Conservation (phyloP, 2,113 vertebrate species). For the Silurus asotus region DNA sequence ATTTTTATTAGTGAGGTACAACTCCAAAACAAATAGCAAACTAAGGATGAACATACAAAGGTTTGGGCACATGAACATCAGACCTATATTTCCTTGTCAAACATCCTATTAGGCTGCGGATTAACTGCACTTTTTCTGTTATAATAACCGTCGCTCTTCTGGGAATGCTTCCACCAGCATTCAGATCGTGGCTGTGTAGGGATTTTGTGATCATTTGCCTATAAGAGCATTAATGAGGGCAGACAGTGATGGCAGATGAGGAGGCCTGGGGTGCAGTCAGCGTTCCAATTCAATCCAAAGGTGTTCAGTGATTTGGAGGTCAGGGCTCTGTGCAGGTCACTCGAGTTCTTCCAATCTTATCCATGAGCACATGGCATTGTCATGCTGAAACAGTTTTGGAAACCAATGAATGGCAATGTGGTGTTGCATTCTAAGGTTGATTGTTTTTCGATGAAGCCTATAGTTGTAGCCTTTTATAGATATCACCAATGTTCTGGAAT, state of each 20-base stretch:
- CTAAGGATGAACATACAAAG: neutral
- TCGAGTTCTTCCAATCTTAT: neutral
- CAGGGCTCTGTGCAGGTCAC: neutral
- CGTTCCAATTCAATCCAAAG: neutral
- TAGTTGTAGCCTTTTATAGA: neutral
- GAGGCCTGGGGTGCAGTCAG: neutral
- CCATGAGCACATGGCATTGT: neutral
- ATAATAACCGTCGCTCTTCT: neutral
- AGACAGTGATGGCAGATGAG: neutral
- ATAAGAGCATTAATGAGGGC: neutral
- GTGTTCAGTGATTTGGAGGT: neutral
- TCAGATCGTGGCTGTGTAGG: neutral
- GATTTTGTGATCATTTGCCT: neutral
- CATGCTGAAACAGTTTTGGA: neutral
- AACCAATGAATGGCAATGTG: neutral
- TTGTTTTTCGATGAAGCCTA: neutral
- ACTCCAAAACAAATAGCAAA: neutral
- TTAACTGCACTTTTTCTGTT: too few relatives aligned
- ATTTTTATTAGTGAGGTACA: neutral
- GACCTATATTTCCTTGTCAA: neutral
- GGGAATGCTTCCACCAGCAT: neutral
- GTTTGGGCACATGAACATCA: neutral
- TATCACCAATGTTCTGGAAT: neutral
- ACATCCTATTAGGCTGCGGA: too few relatives aligned
- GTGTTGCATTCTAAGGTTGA: neutral